Evolutionary conservation across 2,797 vertebrate genomes (phyloP).

Genomic region (Clarias platycephalus): DNA sequence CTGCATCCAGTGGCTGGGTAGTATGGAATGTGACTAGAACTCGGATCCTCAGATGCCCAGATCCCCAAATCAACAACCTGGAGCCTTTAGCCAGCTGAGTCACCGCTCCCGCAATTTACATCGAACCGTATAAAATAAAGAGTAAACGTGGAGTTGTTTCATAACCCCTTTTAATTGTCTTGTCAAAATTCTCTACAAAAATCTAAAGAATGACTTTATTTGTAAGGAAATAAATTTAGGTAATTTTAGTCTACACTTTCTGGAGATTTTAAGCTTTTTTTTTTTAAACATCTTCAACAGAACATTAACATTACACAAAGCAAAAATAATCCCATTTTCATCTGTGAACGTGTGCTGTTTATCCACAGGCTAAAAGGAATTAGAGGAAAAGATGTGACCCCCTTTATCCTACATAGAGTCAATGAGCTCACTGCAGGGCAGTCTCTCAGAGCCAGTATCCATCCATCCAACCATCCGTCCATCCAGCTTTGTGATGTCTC

Average conservation of each 20-base stretch:
- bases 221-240: background rate
- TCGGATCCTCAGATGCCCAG: too few species aligned
- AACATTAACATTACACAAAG: background rate
- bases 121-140: background rate
- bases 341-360: conserved; percentile 26
- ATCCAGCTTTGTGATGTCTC: background rate
- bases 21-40: too few species aligned
- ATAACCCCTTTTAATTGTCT: background rate
- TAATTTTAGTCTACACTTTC: background rate
- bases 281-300: background rate
- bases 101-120: background rate
- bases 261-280: background rate
- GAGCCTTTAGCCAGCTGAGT: too few species aligned
- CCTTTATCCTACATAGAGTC: conserved; percentile 82
- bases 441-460: conserved; percentile 88
- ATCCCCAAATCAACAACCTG: too few species aligned
- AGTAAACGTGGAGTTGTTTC: background rate
- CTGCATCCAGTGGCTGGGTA: too few species aligned
- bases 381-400: conserved; percentile 84
- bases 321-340: background rate
- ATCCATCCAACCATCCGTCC: conserved; percentile 48
- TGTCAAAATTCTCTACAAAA: background rate
- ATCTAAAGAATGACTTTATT: background rate
- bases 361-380: conserved; percentile 71
- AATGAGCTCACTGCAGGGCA: conserved; percentile 79